Evolutionary conservation across 2,797 vertebrate genomes (phyloP).

Genomic region (Antrozous pallidus): DNA sequence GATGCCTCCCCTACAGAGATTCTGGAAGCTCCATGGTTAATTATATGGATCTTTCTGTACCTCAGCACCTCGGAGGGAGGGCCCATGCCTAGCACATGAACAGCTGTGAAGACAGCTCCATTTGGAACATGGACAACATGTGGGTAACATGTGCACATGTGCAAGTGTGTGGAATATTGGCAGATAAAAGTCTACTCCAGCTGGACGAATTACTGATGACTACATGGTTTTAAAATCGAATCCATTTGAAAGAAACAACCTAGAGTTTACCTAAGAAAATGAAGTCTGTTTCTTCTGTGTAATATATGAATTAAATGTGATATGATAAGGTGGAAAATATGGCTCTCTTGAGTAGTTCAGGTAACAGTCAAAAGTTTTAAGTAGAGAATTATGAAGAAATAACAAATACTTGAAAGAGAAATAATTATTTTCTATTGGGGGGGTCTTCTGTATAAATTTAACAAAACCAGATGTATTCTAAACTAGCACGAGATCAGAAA

Average conservation of each 20-base stretch:
- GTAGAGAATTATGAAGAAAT: constrained; percentile 10
- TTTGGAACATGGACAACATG: not conserved
- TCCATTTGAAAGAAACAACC: not conserved
- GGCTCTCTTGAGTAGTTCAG: not conserved
- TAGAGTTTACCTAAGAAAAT: not conserved
- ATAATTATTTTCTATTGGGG: not conserved
- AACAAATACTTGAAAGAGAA: not conserved
- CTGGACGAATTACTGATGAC: not conserved
- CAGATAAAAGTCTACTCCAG: not conserved
- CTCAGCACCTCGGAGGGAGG: not conserved
- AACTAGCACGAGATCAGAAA: not conserved
- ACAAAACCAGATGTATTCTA: constrained; percentile 11
- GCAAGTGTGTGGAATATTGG: not conserved
- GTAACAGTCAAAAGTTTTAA: not conserved
- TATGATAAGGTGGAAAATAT: not conserved
- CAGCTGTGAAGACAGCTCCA: not conserved
- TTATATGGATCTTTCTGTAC: not conserved
- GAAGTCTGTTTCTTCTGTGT: not conserved
- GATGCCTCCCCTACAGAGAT: rapidly evolving
- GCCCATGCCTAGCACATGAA: not conserved
- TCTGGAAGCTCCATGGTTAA: not conserved
- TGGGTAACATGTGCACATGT: not conserved
- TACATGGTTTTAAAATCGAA: not conserved
- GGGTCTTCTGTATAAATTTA: not conserved
- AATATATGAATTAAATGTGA: not conserved